Conservation (phyloP, 1,140 invertebrate genomes). For the Muscidifurax raptorellus region DNA sequence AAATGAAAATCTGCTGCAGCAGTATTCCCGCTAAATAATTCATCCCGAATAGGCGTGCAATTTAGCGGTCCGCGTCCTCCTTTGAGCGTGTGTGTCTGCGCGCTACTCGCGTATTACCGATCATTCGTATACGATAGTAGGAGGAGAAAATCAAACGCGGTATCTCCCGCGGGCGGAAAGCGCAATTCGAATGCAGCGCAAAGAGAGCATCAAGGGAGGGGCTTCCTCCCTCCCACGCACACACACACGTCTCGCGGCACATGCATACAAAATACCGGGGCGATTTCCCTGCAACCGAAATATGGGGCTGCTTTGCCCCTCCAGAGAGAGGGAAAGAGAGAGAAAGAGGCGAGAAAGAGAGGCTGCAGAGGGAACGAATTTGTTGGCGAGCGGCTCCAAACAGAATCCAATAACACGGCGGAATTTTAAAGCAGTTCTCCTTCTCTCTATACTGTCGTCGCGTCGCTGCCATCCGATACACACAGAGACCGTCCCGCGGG, state of each 20-base stretch:
- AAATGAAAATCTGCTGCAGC: not conserved
- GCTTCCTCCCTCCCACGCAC: constrained; percentile 6
- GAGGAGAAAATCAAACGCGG: constrained; percentile 1
- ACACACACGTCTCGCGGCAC: constrained; percentile 29
- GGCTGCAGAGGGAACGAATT: constrained; percentile 31
- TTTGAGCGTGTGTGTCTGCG: not conserved
- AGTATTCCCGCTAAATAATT: not conserved
- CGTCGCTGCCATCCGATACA: not conserved
- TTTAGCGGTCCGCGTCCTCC: not conserved
- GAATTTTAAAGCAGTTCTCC: constrained; percentile 37
- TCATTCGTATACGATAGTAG: constrained; percentile 8
- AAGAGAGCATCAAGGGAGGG: constrained; percentile 47
- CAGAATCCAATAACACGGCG: constrained; percentile 42
- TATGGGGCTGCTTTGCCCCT: not conserved
- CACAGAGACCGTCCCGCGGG: not conserved
- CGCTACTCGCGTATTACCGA: constrained; percentile 24
- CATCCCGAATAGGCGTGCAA: not conserved
- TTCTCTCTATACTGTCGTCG: not conserved
- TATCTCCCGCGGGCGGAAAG: not conserved
- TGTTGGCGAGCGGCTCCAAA: not conserved
- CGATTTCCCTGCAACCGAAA: not conserved
- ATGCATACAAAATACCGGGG: constrained; percentile 63
- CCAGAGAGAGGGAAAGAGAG: not conserved
- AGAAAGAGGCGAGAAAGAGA: not conserved
- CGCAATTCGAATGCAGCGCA: constrained; percentile 62